A percentile compares a stretch with the other conserved stretches of the same genome.
Evolutionary conservation across 2,888 invertebrate species (phyloP).

Genomic region (Artemia sp.): DNA sequence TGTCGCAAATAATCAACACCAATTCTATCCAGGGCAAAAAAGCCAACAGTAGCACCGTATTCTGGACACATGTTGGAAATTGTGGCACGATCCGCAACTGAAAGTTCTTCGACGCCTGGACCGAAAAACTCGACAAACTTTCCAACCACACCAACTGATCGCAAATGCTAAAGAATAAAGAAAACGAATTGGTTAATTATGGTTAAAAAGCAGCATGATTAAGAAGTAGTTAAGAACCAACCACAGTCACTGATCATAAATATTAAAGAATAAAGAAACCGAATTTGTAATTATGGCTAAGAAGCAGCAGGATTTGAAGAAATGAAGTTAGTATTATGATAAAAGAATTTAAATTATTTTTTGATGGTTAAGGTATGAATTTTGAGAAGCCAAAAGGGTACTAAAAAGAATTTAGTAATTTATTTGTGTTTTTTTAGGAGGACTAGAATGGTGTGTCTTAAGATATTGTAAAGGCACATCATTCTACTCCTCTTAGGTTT

Average conservation of each 20-base stretch:
- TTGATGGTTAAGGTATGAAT: too few species aligned
- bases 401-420: too few species aligned
- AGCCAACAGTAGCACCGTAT: conserved; percentile 91
- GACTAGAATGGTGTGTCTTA: too few species aligned
- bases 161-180: conserved; percentile 46
- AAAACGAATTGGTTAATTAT: background rate
- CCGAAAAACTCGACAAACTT: conserved; percentile 99
- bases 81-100: conserved; percentile 91
- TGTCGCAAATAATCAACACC: conserved; percentile 68
- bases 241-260: background rate
- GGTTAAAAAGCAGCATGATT: conserved; percentile 11
- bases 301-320: too few species aligned
- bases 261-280: background rate
- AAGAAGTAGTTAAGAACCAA: background rate
- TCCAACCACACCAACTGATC: conserved; percentile 86
- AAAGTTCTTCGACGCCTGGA: conserved; percentile 69
- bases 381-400: too few species aligned
- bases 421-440: too few species aligned
- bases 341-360: too few species aligned
- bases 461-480: too few species aligned
- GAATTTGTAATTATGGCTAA: too few species aligned
- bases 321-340: too few species aligned
- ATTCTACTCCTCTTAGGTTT: too few species aligned
- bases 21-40: conserved; percentile 70
- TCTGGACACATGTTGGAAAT: conserved; percentile 98